Percentiles rank a stretch among this genome's conserved stretches.
Evolutionary conservation across 1,140 invertebrate species (phyloP).

Genomic region (Saccostrea cuccullata): DNA sequence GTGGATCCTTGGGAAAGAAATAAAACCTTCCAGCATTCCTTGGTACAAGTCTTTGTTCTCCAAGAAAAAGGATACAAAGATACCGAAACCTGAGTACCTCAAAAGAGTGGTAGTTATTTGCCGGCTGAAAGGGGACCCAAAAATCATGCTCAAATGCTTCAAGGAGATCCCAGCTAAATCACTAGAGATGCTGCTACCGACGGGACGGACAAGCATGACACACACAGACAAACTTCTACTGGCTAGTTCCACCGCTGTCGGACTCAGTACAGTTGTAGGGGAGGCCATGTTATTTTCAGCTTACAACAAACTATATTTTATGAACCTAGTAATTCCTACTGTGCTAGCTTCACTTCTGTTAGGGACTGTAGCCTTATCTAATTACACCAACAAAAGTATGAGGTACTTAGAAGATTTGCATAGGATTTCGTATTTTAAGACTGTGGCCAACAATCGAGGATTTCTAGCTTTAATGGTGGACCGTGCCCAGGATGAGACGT

Average conservation of each 20-base stretch:
- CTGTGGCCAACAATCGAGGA: conserved; percentile 75
- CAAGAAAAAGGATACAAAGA: conserved; percentile 45
- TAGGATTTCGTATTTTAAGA: conserved; percentile 75
- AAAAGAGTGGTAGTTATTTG: conserved; percentile 75
- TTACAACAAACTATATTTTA: conserved; percentile 16
- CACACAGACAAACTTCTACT: conserved; percentile 69
- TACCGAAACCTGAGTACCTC: conserved; percentile 68
- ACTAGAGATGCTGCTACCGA: conserved; percentile 76
- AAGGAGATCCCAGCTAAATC: conserved; percentile 75
- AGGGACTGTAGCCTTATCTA: conserved; percentile 9
- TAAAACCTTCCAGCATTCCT: conserved; percentile 53
- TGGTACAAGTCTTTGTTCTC: conserved; percentile 60
- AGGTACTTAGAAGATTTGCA: conserved; percentile 72
- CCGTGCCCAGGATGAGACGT: conserved; percentile 76
- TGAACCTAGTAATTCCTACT: conserved; percentile 10
- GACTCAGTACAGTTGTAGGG: conserved; percentile 63
- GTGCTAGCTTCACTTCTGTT: neutral
- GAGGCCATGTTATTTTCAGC: conserved; percentile 71
- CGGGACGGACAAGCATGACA: conserved; percentile 72
- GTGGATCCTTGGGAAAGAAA: conserved; percentile 75
- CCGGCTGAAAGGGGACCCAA: conserved; percentile 73
- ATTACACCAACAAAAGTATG: conserved; percentile 71
- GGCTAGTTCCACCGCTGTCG: conserved; percentile 60
- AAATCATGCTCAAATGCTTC: conserved; percentile 76
- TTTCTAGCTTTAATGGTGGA: conserved; percentile 75